Base-by-base conservation (phyloP, 1,140 invertebrate species). In the Choristoneura fumiferana region DNA sequence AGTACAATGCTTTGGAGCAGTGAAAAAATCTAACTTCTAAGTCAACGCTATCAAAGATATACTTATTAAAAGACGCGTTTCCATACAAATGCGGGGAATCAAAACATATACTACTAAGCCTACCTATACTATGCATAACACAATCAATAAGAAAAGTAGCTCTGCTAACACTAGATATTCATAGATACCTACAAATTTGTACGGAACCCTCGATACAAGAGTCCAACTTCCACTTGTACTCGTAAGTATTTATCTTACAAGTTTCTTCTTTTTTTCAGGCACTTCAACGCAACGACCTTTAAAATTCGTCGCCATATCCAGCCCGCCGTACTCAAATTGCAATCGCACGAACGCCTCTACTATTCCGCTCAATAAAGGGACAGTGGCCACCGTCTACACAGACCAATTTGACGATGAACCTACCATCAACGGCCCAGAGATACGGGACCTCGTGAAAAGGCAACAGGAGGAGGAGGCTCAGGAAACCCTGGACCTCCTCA, bases 281-380 rank as follows among this genome's bases (percentile, higher is more conserved):
- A 63, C 57, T 22, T 37, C 63, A 8, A 74, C 75, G 15, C 55
- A 72, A 15, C 58, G 54, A 8, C 33, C 58, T 2, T 38, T 81
- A 54, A 74, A 87, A 43, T 81, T 90, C 52, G 54, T 82, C 13
- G 85, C 81, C 12, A 73, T 89, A 67, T 82, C 89, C 10, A 81
- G 86, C 49, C 87, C 89, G 55, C 81, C 84, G 4, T 89, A 79
- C 65, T 84, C 79, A 17, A 71, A 79, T 55, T 40, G 57, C 14
- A 54, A 62, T 34, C 35, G 65, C 17, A 12, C 65, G 9, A 84
- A 82, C 56, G 43, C 29, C 8, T 74, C 74, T 6, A 58, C 63
- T 33, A 40, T 67, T 14, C 39, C 58, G 38, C 45, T 81, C 5
- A 89, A 89, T 55, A 89, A 86, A 64, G 86, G 83, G 13, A 89